phyloP scores from a whole-genome alignment of 2,888 invertebrate genomes.

The Cybosia mesomella region DNA sequence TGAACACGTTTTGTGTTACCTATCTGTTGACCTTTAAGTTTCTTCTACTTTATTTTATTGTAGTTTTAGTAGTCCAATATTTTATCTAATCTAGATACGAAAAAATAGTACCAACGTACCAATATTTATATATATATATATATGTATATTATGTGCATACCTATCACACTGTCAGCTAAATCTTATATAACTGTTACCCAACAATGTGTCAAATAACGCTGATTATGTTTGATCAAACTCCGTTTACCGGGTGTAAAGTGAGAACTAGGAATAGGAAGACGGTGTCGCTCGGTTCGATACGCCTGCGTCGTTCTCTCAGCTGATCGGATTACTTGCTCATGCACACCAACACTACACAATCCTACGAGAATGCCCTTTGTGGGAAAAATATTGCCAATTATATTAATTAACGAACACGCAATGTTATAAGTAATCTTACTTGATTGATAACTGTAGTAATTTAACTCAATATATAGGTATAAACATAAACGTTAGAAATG shows the following conservation, averaged over 20 bases:
- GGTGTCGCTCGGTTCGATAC: slow-evolving; percentile 71
- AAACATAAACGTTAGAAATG: no score
- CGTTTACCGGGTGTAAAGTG: slow-evolving; percentile 76
- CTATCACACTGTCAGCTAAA: not conserved
- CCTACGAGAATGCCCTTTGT: slow-evolving; percentile 44
- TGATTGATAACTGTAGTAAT: not conserved
- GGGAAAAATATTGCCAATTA: slow-evolving; percentile 44
- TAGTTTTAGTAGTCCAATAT: not conserved
- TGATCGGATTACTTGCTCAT: slow-evolving; percentile 70
- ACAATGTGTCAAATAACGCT: slow-evolving; percentile 66
- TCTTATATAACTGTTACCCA: slow-evolving; percentile 46
- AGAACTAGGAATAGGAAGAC: slow-evolving; percentile 83
- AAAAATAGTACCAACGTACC: no score
- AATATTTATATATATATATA: no score
- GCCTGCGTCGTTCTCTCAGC: slow-evolving; percentile 74
- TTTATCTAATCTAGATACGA: not conserved
- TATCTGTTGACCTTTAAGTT: no score
- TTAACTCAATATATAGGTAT: not conserved
- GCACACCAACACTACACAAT: slow-evolving; percentile 54
- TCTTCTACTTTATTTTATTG: no score
- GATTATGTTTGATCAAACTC: slow-evolving; percentile 74
- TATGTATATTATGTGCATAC: no score
- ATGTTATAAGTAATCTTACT: slow-evolving; percentile 17
- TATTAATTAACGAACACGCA: slow-evolving; percentile 3
- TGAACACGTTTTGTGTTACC: no score